Evolutionary conservation across 2,888 invertebrate species (phyloP).

Genomic region (Uropetala carovei): DNA sequence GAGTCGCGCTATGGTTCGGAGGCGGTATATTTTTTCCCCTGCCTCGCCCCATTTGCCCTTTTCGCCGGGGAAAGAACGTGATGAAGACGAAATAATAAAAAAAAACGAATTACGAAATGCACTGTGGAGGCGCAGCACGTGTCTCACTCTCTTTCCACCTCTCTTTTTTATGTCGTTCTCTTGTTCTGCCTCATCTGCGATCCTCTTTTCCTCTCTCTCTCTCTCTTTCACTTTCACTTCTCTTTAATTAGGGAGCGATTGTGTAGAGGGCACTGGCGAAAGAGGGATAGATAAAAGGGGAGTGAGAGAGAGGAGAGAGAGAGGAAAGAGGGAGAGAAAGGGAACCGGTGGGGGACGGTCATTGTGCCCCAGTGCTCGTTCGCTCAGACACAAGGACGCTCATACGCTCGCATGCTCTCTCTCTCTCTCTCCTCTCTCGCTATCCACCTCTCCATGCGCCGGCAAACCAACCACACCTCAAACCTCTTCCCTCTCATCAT

Average conservation of each 20-base stretch:
- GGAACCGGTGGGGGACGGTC: background rate
- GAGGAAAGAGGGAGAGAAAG: background rate
- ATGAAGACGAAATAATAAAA: background rate
- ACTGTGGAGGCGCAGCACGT: constrained; percentile 34
- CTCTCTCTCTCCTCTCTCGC: background rate
- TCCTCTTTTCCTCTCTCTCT: background rate
- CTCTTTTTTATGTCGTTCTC: background rate
- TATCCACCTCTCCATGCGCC: background rate
- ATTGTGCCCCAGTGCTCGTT: background rate
- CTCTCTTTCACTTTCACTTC: background rate
- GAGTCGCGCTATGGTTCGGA: background rate
- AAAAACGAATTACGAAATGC: background rate
- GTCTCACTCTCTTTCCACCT: background rate
- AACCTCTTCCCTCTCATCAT: background rate
- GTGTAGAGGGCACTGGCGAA: background rate
- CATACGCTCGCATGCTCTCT: background rate
- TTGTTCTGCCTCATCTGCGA: constrained; percentile 9
- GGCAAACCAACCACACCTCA: background rate
- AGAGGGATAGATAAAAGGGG: background rate
- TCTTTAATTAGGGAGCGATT: constrained; percentile 53
- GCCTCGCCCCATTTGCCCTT: background rate
- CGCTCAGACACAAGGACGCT: background rate
- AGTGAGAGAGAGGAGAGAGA: background rate
- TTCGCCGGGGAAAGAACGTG: background rate
- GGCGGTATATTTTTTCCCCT: background rate